phyloP scores from a whole-genome alignment of 2,113 vertebrate species.

The Rana temporaria region DNA sequence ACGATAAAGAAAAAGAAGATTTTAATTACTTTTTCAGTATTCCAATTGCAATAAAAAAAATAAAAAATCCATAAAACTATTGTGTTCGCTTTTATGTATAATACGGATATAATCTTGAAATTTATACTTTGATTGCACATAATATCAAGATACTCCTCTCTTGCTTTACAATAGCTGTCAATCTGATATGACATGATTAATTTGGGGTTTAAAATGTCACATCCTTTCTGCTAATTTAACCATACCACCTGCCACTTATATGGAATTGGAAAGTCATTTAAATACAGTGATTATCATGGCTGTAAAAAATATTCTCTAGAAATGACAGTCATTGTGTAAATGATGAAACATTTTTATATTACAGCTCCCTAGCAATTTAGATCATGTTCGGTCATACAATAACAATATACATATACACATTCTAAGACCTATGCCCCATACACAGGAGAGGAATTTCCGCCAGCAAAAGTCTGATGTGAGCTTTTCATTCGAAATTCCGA shows the following conservation, averaged over 20 bases:
- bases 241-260: neutral
- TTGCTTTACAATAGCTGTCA: neutral
- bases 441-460: too few relatives aligned
- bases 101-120: neutral
- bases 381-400: too few relatives aligned
- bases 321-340: neutral
- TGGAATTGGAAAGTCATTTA: neutral
- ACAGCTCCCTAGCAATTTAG: too few relatives aligned
- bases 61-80: neutral
- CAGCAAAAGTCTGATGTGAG: too few relatives aligned
- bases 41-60: neutral
- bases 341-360: neutral
- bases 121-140: neutral
- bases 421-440: too few relatives aligned
- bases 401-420: too few relatives aligned
- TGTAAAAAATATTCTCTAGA: neutral
- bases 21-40: neutral
- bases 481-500: too few relatives aligned
- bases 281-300: neutral
- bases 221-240: neutral
- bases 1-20: too few relatives aligned
- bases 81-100: neutral
- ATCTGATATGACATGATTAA: neutral
- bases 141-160: neutral
- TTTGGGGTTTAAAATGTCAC: neutral